phyloP scores from a whole-genome alignment of 2,113 vertebrate species.

The Hippocampus abdominalis region DNA sequence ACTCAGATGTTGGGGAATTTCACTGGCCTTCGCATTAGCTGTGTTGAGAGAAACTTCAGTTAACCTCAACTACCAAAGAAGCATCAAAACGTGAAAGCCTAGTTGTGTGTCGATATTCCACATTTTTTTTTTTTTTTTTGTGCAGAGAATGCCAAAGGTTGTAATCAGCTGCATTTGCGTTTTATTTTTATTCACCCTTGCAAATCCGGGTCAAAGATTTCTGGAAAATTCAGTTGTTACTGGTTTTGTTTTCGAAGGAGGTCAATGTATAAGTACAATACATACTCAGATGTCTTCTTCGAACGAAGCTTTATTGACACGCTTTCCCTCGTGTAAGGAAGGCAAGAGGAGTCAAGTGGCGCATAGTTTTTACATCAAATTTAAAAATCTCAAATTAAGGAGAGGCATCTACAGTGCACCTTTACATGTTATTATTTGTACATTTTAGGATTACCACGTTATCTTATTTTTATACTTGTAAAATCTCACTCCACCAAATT shows the following conservation, averaged over 20 bases:
- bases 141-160: constrained; percentile 3
- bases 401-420: no score
- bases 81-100: constrained; percentile 26
- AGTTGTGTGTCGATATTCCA: constrained; percentile 11
- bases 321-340: no score
- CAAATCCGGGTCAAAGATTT: constrained; percentile 3
- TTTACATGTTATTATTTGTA: no score
- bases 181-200: constrained; percentile 17
- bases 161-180: constrained; percentile 19
- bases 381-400: no score
- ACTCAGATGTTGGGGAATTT: constrained; percentile 61
- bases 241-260: no score
- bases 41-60: constrained; percentile 54
- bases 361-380: background rate
- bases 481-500: no score
- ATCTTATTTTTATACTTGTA: no score
- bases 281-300: background rate
- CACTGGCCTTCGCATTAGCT: constrained; percentile 55
- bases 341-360: no score
- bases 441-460: no score
- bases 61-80: constrained; percentile 51
- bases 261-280: no score
- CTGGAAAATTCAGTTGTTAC: constrained; percentile 5
- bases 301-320: no score
- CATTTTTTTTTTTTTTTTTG: background rate